phyloP scores from a whole-genome alignment of 2,797 vertebrate species.

The Leptodactylus fallax region DNA sequence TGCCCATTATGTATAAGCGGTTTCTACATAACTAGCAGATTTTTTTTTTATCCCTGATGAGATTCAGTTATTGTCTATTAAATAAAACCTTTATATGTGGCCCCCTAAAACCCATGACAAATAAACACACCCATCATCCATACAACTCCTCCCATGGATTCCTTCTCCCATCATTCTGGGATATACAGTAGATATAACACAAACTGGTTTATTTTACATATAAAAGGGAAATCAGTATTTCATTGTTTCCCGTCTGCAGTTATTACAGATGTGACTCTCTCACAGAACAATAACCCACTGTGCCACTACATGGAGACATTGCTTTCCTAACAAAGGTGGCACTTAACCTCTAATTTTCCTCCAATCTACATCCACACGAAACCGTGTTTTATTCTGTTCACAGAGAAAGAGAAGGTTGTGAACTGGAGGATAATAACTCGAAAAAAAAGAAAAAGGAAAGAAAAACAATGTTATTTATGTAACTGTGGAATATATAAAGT shows the following conservation, averaged over 20 bases:
- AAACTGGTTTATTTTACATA: neutral
- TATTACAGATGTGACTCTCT: conserved; percentile 1
- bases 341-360: neutral
- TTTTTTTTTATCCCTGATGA: no score
- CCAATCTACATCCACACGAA: neutral
- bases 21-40: neutral
- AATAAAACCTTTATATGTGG: no score
- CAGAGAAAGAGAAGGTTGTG: neutral
- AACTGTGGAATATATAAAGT: neutral
- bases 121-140: neutral
- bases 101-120: neutral
- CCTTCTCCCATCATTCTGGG: neutral
- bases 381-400: neutral
- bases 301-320: neutral
- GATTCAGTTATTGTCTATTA: neutral
- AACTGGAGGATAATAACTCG: neutral
- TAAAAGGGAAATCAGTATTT: neutral
- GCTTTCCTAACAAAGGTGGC: neutral
- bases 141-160: neutral
- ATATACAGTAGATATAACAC: neutral
- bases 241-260: neutral
- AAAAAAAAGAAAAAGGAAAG: neutral
- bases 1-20: no score
- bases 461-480: neutral
- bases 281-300: conserved; percentile 21